A percentile compares a stretch with the other conserved stretches of the same genome.
Conservation (phyloP, 2,797 vertebrate species). For the Eulemur albifrons region DNA sequence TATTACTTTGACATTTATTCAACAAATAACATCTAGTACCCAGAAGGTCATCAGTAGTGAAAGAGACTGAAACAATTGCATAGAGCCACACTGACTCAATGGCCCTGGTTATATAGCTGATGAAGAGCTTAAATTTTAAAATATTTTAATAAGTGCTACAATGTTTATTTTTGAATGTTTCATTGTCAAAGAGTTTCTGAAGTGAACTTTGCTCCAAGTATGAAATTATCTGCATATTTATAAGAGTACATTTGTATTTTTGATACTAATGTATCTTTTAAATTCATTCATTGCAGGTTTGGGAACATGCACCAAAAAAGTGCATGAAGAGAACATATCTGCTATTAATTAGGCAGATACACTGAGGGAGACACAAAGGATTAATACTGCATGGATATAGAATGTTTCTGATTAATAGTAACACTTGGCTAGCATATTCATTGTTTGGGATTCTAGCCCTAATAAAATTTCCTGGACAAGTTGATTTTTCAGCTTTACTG, state of each 20-base stretch:
- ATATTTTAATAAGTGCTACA: background rate
- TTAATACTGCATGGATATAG: background rate
- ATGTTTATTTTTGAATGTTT: constrained; percentile 3
- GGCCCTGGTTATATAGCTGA: background rate
- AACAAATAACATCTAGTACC: background rate
- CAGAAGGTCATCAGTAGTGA: background rate
- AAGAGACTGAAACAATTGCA: background rate
- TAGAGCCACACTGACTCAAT: background rate
- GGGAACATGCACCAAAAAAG: background rate
- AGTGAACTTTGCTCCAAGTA: background rate
- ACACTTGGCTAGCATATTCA: background rate
- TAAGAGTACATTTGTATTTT: constrained; percentile 10
- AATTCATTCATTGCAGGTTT: constrained; percentile 1
- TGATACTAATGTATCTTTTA: background rate
- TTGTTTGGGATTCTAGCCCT: background rate
- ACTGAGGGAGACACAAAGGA: background rate
- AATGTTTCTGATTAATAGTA: background rate
- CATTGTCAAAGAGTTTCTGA: background rate
- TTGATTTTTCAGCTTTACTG: background rate
- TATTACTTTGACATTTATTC: constrained; percentile 10
- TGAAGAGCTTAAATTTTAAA: background rate
- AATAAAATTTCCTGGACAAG: constrained; percentile 18
- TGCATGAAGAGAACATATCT: background rate
- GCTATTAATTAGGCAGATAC: background rate
- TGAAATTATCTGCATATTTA: background rate